Base-by-base conservation (phyloP, 2,888 invertebrate species). In the Folsomia candida region DNA sequence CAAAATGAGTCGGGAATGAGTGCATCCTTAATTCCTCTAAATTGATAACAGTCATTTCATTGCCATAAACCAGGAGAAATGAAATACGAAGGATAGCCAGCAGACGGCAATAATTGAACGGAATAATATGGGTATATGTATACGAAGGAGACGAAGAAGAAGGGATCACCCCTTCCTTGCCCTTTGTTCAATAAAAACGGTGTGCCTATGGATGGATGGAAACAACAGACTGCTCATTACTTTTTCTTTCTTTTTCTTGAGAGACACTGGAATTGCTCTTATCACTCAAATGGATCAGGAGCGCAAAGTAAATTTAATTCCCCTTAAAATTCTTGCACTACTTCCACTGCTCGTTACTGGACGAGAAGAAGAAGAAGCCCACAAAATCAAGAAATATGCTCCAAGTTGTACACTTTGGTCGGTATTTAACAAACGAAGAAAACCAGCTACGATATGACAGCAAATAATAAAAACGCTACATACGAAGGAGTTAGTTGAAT, bases 31-130 rank as follows among this genome's bases (percentile, higher is more conserved):
- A 57, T 57, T 22, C n/a, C 6, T n/a, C 57, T 60, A 60, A 60
- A 60, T 60, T 60, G 60, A 60, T 60, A 60, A 60, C 25, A 60
- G 26, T 25, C 60, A 60, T 60, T 37, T 37, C 37, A 37, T 37
- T 37, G 37, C 37, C 37, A 37, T 37, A 37, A 37, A 37, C 37
- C 37, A 37, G 14, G 37, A 37, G 6, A 37, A 37, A n/a, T n/a
- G n/a, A n/a, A n/a, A n/a, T n/a, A n/a, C n/a, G n/a, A n/a, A n/a
- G n/a, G n/a, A n/a, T n/a, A n/a, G n/a, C n/a, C n/a, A n/a, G n/a
- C n/a, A n/a, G n/a, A n/a, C n/a, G n/a, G n/a, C n/a, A n/a, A n/a
- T n/a, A n/a, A n/a, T n/a, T n/a, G n/a, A n/a, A n/a, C n/a, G n/a
- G n/a, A n/a, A n/a, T n/a, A n/a, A 37, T 37, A 37, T 14, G 6